phyloP scores from a whole-genome alignment of 1,140 invertebrate genomes.

The Drosophila kurseongensis region DNA sequence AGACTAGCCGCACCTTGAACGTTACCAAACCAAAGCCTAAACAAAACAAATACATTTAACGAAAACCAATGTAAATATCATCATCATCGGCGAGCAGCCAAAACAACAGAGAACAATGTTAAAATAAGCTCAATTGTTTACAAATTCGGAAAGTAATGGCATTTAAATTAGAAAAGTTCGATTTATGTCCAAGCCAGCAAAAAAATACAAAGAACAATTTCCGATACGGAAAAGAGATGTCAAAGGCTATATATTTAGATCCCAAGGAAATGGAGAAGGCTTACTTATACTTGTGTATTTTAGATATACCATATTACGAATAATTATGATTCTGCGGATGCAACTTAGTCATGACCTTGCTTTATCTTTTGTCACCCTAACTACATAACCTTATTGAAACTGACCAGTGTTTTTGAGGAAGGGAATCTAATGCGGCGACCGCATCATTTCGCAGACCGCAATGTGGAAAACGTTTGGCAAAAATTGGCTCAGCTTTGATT shows the following conservation, averaged over 20 bases:
- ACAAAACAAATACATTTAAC: slow-evolving; percentile 49
- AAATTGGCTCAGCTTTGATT: slow-evolving; percentile 77
- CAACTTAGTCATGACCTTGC: too few relatives aligned
- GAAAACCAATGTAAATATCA: slow-evolving; percentile 42
- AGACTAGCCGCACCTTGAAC: slow-evolving; percentile 56
- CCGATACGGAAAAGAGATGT: slow-evolving; percentile 5
- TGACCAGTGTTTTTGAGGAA: neutral
- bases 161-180: slow-evolving; percentile 71
- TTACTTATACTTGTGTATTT: neutral
- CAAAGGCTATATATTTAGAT: slow-evolving; percentile 14
- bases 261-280: neutral
- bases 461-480: slow-evolving; percentile 46
- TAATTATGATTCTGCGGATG: too few relatives aligned
- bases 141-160: slow-evolving; percentile 69
- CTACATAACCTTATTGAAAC: neutral
- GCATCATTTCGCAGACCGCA: slow-evolving; percentile 44
- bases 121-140: slow-evolving; percentile 64
- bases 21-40: slow-evolving; percentile 16
- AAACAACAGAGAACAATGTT: slow-evolving; percentile 20
- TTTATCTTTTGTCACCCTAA: too few relatives aligned
- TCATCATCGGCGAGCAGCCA: slow-evolving; percentile 19
- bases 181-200: slow-evolving; percentile 27
- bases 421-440: slow-evolving; percentile 39
- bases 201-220: slow-evolving; percentile 34
- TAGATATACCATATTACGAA: too few relatives aligned